Base-by-base conservation (phyloP, 2,888 invertebrate genomes). In the Peribatodes rhomboidaria region DNA sequence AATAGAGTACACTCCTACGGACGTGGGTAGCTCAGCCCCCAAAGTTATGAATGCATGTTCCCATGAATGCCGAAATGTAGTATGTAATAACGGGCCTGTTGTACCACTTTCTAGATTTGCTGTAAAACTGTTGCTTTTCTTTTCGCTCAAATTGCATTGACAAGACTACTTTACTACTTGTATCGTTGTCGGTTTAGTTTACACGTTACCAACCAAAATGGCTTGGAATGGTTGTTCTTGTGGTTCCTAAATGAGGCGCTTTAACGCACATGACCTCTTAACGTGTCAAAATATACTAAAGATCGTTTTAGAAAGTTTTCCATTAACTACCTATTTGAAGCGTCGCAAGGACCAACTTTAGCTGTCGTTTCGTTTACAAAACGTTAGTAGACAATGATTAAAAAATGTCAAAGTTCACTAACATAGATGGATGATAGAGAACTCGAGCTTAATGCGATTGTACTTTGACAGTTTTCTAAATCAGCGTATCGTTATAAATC, bases 321-420 rank as follows among this genome's bases (percentile, higher is more conserved):
- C 42, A 42, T 16, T 41, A 8, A 41, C 41, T 41, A 41, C 1
- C 20, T 18, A 18, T 11, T 11, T 11, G 18, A 42, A 8, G 18
- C 11, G 11, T 42, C 11, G 18, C 42, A 20, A 18, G 42, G 42
- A 42, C 42, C 42, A 42, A 42, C 42, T 10, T 42, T 42, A 42
- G 13, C 11, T n/a, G n/a, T n/a, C n/a, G n/a, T n/a, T n/a, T 42
- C 11, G 11, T 6, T 42, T 20, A 20, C 10, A 20, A 42, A 42
- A 9, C 16, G 16, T 16, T 10, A 8, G 35, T 35, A 35, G 9
- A 1, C 9, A n/a, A n/a, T 10, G 16, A 41, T 16, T 16, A 9
- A 16, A 16, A 41, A 10, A 10, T 41, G 16, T 41, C 41, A 41
- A 41, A 41, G 14, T 41, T 41, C 10, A 16, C 16, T 41, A 16